Base-by-base conservation (phyloP, 2,113 vertebrate genomes). In the Centropus unirufus region DNA sequence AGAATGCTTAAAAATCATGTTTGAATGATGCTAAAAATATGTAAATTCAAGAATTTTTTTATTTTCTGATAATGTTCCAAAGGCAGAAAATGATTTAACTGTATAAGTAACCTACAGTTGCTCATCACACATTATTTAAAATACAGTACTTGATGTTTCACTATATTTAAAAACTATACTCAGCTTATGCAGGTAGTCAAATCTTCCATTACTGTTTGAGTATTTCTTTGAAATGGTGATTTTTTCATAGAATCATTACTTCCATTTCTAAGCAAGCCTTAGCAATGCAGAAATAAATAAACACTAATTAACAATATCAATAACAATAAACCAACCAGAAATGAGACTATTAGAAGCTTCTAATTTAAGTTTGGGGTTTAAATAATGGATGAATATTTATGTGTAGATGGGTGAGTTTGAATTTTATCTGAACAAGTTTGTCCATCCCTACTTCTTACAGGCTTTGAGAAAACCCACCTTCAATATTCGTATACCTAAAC, bases 401-500 rank as follows among this genome's bases (percentile, higher is more conserved):
- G 11, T 5, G 4, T 83, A 59, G 32, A 66, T 36, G 4, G 3
- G 3, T 52, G 63, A 88, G 42, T 44, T 13, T 83, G 32, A 52
- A 80, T 86, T 86, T 52, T 81, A 15, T 85, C 79, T 88, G 42
- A 90, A 77, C 34, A 90, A 86, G 17, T 42, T 39, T 80, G 84
- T 88, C 72, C 79, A 63, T 88, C 39, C 12, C n/a, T 77, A 91
- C 62, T 76, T 97, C 68, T 83, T 90, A 90, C 90, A 90, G 81
- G 70, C 80, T 93, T 92, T 86, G 61, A 93, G 76, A 85, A 83
- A 93, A 93, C 93, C 79, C 83, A 91, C 93, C 96, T 97, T 94
- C 72, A 92, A 92, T 95, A 81, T 96, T 97, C 95, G 55, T 47
- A 96, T 94, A 93, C 91, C 76, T 88, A 96, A 97, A 96, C 82